Percentiles rank a stretch among this genome's conserved stretches.
Conservation (phyloP, 2,797 vertebrate species). For the Urosaurus nigricauda region DNA sequence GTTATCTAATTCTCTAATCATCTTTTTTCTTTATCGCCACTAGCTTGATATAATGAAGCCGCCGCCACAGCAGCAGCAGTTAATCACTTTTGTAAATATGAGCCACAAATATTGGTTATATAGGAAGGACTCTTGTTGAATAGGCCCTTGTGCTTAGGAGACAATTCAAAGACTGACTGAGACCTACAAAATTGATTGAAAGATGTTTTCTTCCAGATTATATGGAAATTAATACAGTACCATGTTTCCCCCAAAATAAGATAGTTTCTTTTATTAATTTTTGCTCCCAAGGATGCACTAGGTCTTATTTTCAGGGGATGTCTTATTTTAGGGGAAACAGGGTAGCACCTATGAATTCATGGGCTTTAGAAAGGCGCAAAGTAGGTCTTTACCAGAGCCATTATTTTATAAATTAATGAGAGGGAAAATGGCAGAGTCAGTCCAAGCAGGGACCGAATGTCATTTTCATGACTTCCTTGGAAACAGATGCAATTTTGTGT, state of each 20-base stretch:
- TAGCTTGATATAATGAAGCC: background rate
- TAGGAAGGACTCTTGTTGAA: background rate
- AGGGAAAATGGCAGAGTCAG: background rate
- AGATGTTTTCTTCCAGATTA: constrained; percentile 7
- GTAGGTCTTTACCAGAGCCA: constrained; percentile 15
- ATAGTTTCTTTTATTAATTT: too few species aligned
- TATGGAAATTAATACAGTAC: constrained; percentile 21
- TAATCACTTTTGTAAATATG: background rate
- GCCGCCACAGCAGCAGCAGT: background rate
- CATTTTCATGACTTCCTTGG: background rate
- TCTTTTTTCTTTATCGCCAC: background rate
- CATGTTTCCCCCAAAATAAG: too few species aligned
- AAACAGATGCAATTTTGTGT: constrained; percentile 21
- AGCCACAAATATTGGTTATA: background rate
- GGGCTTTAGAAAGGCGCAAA: constrained; percentile 5
- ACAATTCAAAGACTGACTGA: background rate
- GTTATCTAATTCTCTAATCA: background rate
- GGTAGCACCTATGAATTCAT: constrained; percentile 30
- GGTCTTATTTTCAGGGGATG: too few species aligned
- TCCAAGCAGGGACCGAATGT: background rate
- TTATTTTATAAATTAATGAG: constrained; percentile 13
- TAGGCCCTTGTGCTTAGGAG: background rate
- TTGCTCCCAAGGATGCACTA: too few species aligned
- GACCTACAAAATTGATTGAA: background rate
- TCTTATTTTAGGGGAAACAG: too few species aligned